Conservation (phyloP, 2,113 vertebrate species). For the Boleophthalmus pectinirostris region DNA sequence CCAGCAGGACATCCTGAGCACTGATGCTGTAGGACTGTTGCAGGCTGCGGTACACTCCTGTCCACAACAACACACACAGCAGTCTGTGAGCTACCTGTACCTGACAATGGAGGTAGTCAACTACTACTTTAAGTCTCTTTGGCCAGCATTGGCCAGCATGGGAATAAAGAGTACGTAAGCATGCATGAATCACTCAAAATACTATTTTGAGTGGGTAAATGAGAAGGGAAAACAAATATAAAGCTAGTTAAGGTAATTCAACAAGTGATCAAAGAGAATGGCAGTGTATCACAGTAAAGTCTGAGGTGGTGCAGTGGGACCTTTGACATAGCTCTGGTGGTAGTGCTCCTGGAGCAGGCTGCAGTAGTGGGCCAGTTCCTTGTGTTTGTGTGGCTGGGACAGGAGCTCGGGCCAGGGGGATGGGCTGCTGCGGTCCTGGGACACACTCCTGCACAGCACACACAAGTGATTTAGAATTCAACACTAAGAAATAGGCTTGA, state of each 20-base stretch:
- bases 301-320: conserved; percentile 17
- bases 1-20: conserved; percentile 89
- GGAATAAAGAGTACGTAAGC: too few relatives aligned
- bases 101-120: too few relatives aligned
- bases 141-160: too few relatives aligned
- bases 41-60: conserved; percentile 90
- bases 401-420: conserved; percentile 85
- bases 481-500: too few relatives aligned
- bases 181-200: too few relatives aligned
- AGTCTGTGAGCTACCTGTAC: neutral
- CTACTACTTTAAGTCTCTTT: too few relatives aligned
- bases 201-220: too few relatives aligned
- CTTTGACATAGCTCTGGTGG: conserved; percentile 89
- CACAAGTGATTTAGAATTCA: neutral
- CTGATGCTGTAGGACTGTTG: conserved; percentile 87
- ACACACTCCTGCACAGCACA: conserved; percentile 80
- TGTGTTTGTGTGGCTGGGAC: conserved; percentile 82
- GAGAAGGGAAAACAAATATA: too few relatives aligned
- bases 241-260: neutral
- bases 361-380: conserved; percentile 90
- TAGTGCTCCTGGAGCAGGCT: conserved; percentile 92
- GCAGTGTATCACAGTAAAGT: neutral
- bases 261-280: neutral
- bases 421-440: conserved; percentile 84
- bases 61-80: neutral